Evolutionary conservation across 2,113 vertebrate genomes (phyloP), one percentile per base, ranked within the genome.

Genomic region (Orientallactaga bullata): DNA sequence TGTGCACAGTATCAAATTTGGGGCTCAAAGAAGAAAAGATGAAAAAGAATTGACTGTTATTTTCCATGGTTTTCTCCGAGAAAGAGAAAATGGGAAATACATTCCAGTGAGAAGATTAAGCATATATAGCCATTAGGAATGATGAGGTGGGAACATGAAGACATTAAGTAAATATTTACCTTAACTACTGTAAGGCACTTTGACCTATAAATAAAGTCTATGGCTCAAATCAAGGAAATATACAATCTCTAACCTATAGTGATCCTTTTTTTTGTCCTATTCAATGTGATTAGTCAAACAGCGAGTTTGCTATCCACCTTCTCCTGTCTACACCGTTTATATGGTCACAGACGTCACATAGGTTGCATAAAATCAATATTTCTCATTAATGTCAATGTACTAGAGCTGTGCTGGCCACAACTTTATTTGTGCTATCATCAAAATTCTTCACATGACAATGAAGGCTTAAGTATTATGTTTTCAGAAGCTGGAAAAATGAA

Each of bases 361-460:
- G 47, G 55, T 86, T 88, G 16, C 85, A 80, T 89, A 71, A 90
- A 90, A 90, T 90, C 20, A 78, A 9, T 82, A 72, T 76, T 90
- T 93, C 24, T 80, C 28, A 80, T 65, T 90, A 90, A 72, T 85
- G 21, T 51, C 37, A 18, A 63, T 35, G 68, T 79, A 63, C 21
- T 30, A 77, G 90, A 83, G 24, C 74, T 85, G 18, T 81, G 51
- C 26, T 8, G 55, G 32, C 23, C 55, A 42, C 47, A 91, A 20
- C 58, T 90, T 92, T 71, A 88, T 71, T 85, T 39, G 78, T 79
- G 55, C 26, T 15, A 80, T 30, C n/a, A 80, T 88, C 28, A 92
- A 42, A 90, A 93, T 88, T 94, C 16, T 87, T 88, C 69, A 81
- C 32, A 13, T 37, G 32, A 96, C 92, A n/a, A 80, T 88, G 77